These are phyloP conservation scores for Anabacerthia variegaticeps DNA, from an alignment of 2,797 vertebrate genomes.

Conservation along the genomic window DNA sequence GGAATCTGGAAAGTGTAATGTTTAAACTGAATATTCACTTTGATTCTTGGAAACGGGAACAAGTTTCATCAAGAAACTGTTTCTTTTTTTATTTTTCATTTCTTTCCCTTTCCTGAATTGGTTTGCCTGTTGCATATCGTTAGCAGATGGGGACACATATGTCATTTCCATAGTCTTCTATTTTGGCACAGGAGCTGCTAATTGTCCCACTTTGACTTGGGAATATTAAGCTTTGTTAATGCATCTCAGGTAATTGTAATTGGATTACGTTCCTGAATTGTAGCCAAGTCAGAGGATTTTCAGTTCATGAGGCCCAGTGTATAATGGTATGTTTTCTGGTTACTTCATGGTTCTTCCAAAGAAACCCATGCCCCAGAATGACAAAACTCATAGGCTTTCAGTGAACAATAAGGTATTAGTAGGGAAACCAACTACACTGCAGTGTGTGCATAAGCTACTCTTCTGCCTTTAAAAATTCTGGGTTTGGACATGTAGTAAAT, in stretches of 20 bases:
- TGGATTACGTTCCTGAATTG: neutral
- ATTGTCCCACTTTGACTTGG: neutral
- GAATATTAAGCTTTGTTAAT: neutral
- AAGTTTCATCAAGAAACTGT: neutral
- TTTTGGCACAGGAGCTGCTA: conserved; percentile 9
- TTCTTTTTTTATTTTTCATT: neutral
- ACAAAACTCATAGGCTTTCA: neutral
- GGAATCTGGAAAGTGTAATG: conserved; percentile 38
- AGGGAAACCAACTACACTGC: neutral
- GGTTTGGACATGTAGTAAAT: neutral
- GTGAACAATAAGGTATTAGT: neutral
- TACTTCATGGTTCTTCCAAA: neutral
- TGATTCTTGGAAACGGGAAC: conserved; percentile 38
- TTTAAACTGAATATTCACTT: conserved; percentile 6
- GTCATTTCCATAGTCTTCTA: neutral
- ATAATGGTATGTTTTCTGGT: neutral
- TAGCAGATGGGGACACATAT: conserved; percentile 15
- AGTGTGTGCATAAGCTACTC: neutral
- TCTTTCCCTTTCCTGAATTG: neutral
- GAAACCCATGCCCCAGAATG: neutral
- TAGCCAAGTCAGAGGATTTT: neutral
- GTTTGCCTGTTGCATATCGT: neutral
- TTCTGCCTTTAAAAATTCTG: neutral
- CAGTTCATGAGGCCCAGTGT: neutral
- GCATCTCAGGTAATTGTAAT: neutral